These are phyloP conservation scores for Campopleginae sp. DNA, from an alignment of 2,888 invertebrate genomes.

Conservation along the genomic window DNA sequence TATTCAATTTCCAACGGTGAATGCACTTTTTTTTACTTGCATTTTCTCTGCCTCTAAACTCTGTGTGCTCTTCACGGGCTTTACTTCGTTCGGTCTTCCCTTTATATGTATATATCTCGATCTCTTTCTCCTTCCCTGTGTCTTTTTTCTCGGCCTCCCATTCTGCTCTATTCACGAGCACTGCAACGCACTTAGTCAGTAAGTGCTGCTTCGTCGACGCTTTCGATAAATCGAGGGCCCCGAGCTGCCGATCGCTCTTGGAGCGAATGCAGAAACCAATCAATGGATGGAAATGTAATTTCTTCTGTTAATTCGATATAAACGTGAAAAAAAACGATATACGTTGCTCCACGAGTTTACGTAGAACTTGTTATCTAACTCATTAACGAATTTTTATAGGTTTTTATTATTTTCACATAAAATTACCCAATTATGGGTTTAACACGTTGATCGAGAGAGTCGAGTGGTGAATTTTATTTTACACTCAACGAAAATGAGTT, in stretches of 20 bases:
- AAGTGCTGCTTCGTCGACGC: constrained; percentile 65
- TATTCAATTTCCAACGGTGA: constrained; percentile 60
- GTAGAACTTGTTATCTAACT: not conserved
- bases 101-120: not conserved
- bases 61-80: constrained; percentile 30
- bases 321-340: not conserved
- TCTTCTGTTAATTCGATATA: constrained; percentile 6
- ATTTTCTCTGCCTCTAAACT: not conserved
- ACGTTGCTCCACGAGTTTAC: not conserved
- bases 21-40: constrained; percentile 51
- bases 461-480: not conserved
- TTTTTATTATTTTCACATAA: not conserved
- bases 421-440: not conserved
- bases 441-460: not conserved
- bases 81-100: constrained; percentile 12
- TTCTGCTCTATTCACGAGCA: constrained; percentile 48
- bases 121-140: not conserved
- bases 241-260: constrained; percentile 27
- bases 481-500: not conserved
- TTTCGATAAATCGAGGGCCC: constrained; percentile 44
- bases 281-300: constrained; percentile 35
- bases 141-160: not conserved
- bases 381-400: not conserved
- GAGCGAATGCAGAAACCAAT: constrained; percentile 32
- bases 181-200: constrained; percentile 57